Evolutionary conservation across 2,888 invertebrate species (phyloP).

Genomic region (Morinoia aosen): DNA sequence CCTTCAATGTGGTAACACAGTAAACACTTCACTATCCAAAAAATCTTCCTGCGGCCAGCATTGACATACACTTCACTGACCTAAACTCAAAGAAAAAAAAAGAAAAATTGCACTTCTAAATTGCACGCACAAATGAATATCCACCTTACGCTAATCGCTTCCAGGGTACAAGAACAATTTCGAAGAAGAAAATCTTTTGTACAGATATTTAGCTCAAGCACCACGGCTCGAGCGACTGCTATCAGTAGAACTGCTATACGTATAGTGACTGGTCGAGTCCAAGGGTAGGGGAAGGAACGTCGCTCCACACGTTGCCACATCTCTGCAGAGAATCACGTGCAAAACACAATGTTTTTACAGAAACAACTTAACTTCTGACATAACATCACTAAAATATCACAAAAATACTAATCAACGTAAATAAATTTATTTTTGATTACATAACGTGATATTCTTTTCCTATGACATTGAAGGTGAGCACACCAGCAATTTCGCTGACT

Average conservation of each 20-base stretch:
- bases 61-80: constrained; percentile 29
- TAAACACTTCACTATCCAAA: not conserved
- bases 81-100: not conserved
- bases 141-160: constrained; percentile 6
- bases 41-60: not conserved
- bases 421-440: not conserved
- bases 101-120: constrained; percentile 7
- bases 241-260: constrained; percentile 43
- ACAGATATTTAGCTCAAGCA: constrained; percentile 25
- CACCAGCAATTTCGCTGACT: not conserved
- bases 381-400: not conserved
- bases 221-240: constrained; percentile 36
- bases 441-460: not conserved
- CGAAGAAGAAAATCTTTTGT: constrained; percentile 9
- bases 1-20: constrained; percentile 28
- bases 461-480: not conserved
- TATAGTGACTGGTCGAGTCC: constrained; percentile 46
- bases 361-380: not conserved
- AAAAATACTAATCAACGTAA: not conserved
- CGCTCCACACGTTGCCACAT: constrained; percentile 6
- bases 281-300: constrained; percentile 32
- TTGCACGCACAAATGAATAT: constrained; percentile 7
- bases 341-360: not conserved
- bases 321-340: not conserved
- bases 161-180: constrained; percentile 15